A percentile compares a stretch with the other conserved stretches of the same genome.
These are phyloP conservation scores for Drosophila prostipennis DNA, from an alignment of 2,888 invertebrate genomes.

Conservation along the genomic window DNA sequence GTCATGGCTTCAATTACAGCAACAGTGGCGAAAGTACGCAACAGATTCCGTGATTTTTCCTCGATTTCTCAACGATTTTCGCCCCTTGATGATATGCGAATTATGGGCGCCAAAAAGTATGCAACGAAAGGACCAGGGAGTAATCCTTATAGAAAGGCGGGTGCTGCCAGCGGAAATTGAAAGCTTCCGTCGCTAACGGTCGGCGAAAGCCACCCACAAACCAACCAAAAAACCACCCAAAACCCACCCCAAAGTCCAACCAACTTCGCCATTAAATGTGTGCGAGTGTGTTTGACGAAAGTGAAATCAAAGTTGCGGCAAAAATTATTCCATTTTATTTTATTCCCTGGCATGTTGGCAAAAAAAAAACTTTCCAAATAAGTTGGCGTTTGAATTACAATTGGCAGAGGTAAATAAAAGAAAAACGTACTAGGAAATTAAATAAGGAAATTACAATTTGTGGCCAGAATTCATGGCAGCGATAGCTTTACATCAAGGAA, in stretches of 20 bases:
- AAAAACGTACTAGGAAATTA: neutral
- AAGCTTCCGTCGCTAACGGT: slow-evolving; percentile 56
- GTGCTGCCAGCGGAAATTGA: slow-evolving; percentile 65
- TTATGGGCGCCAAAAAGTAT: slow-evolving; percentile 8
- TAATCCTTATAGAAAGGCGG: slow-evolving; percentile 60
- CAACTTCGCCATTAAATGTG: neutral
- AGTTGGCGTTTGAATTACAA: neutral
- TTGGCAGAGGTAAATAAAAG: neutral
- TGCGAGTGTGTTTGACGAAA: slow-evolving; percentile 2
- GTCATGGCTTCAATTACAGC: slow-evolving; percentile 67
- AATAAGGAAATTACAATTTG: slow-evolving; percentile 5
- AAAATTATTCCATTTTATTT: slow-evolving; percentile 6
- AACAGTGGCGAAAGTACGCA: slow-evolving; percentile 31
- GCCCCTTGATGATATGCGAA: slow-evolving; percentile 31
- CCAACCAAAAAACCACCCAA: neutral
- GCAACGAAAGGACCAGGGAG: slow-evolving; percentile 2
- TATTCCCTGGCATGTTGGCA: neutral
- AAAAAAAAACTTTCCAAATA: neutral
- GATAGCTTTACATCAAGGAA: too few relatives aligned
- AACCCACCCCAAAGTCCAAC: neutral
- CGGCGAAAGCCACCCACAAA: slow-evolving; percentile 2
- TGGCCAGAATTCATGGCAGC: neutral
- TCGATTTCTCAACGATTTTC: slow-evolving; percentile 2
- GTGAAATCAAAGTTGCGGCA: slow-evolving; percentile 21
- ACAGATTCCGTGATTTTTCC: slow-evolving; percentile 44